A percentile compares a stretch with the other conserved stretches of the same genome.
Conservation (phyloP, 2,888 invertebrate genomes). For the Limnephilus auricula region DNA sequence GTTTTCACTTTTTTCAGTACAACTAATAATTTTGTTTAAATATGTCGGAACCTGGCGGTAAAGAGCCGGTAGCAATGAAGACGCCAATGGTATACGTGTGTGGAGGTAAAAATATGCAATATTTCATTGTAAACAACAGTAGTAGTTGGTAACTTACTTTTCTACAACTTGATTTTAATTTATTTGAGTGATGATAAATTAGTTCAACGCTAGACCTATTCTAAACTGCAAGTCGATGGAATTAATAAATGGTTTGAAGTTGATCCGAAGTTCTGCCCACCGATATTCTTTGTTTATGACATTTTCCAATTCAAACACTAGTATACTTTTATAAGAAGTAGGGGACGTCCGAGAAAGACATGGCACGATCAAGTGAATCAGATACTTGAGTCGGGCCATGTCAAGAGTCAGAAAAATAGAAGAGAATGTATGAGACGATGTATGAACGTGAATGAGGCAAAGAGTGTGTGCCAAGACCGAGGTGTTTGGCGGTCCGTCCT, state of each 20-base stretch:
- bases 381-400: too few species aligned
- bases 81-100: slow-evolving; percentile 96
- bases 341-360: too few species aligned
- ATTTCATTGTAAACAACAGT: not conserved
- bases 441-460: too few species aligned
- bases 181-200: not conserved
- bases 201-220: not conserved
- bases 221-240: not conserved
- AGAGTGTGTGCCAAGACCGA: too few species aligned
- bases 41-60: slow-evolving; percentile 83
- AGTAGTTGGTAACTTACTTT: not conserved
- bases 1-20: not conserved
- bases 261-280: too few species aligned
- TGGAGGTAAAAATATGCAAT: slow-evolving; percentile 81
- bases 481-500: too few species aligned
- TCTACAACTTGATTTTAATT: not conserved
- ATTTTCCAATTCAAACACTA: not conserved
- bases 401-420: too few species aligned
- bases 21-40: not conserved
- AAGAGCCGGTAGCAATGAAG: slow-evolving; percentile 84
- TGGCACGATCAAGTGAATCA: too few species aligned
- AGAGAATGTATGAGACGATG: too few species aligned
- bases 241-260: not conserved
- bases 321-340: not conserved
- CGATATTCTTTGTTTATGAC: not conserved